Conservation (phyloP, 2,888 invertebrate species). For the Pecten maximus region DNA sequence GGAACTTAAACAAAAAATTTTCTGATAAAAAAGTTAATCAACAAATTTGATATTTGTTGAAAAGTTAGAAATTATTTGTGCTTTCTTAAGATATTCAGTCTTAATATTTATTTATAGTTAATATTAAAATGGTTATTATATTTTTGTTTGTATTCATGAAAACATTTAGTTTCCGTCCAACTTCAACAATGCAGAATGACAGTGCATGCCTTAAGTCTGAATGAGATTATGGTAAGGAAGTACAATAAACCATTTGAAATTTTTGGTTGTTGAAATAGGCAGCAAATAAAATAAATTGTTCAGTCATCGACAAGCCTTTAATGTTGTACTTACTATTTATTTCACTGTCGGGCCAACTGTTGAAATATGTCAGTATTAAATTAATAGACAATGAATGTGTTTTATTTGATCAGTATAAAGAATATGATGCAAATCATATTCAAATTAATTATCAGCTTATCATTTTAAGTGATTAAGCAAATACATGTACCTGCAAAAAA, state of each 20-base stretch:
- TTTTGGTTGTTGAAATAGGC: background rate
- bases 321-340: background rate
- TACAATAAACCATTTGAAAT: background rate
- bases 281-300: background rate
- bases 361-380: no score
- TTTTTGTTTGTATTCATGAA: background rate
- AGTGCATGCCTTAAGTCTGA: background rate
- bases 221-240: no score
- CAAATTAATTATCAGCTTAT: background rate
- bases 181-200: background rate
- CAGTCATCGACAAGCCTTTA: background rate
- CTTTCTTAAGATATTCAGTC: background rate
- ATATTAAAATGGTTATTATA: background rate
- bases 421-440: background rate
- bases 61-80: background rate
- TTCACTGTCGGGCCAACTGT: background rate
- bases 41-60: constrained; percentile 7
- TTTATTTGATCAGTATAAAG: background rate
- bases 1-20: no score
- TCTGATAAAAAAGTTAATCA: background rate
- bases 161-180: background rate
- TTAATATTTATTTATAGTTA: background rate
- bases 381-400: no score
- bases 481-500: no score
- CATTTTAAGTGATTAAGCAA: background rate